These are phyloP conservation scores for Gymnosoma rotundatum DNA, from an alignment of 2,888 invertebrate species.

Conservation along the genomic window DNA sequence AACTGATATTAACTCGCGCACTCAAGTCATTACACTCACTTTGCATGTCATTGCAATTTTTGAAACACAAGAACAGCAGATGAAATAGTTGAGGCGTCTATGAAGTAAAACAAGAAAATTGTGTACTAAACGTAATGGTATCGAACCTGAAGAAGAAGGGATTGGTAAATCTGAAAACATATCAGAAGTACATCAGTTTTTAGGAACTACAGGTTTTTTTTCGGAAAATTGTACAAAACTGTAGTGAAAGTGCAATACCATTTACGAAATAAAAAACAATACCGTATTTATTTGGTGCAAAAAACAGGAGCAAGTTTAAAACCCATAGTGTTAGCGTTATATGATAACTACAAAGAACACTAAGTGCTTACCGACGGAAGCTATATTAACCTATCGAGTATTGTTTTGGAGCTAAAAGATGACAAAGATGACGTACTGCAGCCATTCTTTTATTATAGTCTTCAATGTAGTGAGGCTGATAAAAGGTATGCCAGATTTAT, in stretches of 20 bases:
- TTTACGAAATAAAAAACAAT: background rate
- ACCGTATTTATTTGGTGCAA: background rate
- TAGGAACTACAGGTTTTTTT: background rate
- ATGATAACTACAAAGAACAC: background rate
- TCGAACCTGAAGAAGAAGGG: constrained; percentile 62
- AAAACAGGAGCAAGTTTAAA: background rate
- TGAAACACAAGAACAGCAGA: no score
- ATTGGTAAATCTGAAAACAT: constrained; percentile 51
- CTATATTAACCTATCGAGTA: background rate
- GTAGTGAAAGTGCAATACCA: background rate
- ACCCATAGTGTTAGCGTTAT: background rate
- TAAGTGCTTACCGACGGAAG: background rate
- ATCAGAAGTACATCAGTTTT: constrained; percentile 29
- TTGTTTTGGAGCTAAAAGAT: background rate
- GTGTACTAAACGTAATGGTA: no score
- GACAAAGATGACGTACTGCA: background rate
- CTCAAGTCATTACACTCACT: no score
- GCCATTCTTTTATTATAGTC: background rate
- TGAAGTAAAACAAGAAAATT: no score
- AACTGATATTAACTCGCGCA: no score
- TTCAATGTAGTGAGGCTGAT: background rate
- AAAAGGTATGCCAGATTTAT: background rate
- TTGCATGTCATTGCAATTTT: no score
- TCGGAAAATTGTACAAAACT: background rate
- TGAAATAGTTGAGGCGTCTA: no score